Evolutionary conservation across 2,113 vertebrate species (phyloP).

Genomic region (Oenanthe oenanthe): DNA sequence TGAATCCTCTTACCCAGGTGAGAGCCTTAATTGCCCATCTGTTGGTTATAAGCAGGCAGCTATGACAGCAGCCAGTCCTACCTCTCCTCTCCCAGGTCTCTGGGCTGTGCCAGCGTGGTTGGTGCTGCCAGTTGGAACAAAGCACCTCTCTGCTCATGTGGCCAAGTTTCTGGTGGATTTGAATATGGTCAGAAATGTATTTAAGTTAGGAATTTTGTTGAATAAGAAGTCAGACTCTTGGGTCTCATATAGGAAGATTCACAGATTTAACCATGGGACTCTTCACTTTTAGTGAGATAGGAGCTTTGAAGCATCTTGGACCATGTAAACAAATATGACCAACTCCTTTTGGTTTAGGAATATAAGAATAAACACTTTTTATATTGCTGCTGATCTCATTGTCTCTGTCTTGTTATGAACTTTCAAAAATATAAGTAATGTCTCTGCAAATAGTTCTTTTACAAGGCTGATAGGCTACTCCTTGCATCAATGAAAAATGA

Average conservation of each 20-base stretch:
- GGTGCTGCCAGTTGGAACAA: slow-evolving; percentile 4
- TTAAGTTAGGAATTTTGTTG: neutral
- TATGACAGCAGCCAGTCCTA: neutral
- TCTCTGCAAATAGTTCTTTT: slow-evolving; percentile 10
- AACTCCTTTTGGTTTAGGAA: neutral
- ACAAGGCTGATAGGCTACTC: neutral
- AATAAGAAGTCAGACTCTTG: neutral
- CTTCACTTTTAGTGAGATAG: neutral
- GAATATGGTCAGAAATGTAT: neutral
- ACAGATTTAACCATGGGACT: neutral
- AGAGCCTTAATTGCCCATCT: neutral
- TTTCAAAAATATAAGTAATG: slow-evolving; percentile 13
- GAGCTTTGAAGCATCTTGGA: neutral
- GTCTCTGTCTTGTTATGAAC: neutral
- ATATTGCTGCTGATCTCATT: neutral
- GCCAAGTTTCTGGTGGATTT: neutral
- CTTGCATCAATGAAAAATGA: slow-evolving; percentile 54
- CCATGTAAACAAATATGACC: neutral
- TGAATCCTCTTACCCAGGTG: neutral
- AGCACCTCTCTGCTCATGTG: neutral
- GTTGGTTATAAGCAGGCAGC: neutral
- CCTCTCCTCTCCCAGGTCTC: neutral
- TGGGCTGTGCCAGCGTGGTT: neutral
- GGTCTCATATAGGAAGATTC: neutral
- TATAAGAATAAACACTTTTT: neutral